Conservation (phyloP, 2,113 vertebrate genomes). For the Gadus macrocephalus region DNA sequence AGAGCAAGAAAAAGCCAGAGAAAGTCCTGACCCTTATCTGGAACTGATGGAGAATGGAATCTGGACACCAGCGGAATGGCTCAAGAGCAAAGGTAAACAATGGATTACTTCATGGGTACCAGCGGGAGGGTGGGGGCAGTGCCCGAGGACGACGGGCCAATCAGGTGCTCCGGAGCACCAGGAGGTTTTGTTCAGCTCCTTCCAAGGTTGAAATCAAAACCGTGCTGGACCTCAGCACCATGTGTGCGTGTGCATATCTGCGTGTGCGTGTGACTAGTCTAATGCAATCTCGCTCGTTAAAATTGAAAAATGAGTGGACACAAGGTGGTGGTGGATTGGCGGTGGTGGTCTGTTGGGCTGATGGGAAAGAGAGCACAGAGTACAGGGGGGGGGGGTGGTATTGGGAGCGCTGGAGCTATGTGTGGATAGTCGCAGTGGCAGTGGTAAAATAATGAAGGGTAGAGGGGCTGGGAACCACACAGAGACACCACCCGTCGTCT, state of each 20-base stretch:
- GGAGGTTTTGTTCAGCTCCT: too few relatives aligned
- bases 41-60: too few relatives aligned
- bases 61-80: too few relatives aligned
- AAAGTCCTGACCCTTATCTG: too few relatives aligned
- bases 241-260: too few relatives aligned
- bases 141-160: neutral
- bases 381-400: slow-evolving; percentile 20
- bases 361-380: too few relatives aligned
- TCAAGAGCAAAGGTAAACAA: too few relatives aligned
- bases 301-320: slow-evolving; percentile 33
- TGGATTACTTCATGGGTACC: too few relatives aligned
- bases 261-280: neutral
- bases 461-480: slow-evolving; percentile 59
- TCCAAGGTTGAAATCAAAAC: too few relatives aligned
- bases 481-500: slow-evolving; percentile 43
- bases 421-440: slow-evolving; percentile 46
- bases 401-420: slow-evolving; percentile 58
- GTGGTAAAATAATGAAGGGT: slow-evolving; percentile 59
- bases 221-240: too few relatives aligned
- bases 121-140: too few relatives aligned
- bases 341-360: slow-evolving; percentile 20
- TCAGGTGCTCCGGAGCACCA: neutral
- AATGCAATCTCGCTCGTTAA: slow-evolving; percentile 26
- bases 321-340: slow-evolving; percentile 40
- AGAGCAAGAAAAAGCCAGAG: too few relatives aligned